Percentiles rank a stretch among this genome's conserved stretches.
These are phyloP conservation scores for Selene dorsalis DNA, from an alignment of 2,797 vertebrate species.

Conservation along the genomic window DNA sequence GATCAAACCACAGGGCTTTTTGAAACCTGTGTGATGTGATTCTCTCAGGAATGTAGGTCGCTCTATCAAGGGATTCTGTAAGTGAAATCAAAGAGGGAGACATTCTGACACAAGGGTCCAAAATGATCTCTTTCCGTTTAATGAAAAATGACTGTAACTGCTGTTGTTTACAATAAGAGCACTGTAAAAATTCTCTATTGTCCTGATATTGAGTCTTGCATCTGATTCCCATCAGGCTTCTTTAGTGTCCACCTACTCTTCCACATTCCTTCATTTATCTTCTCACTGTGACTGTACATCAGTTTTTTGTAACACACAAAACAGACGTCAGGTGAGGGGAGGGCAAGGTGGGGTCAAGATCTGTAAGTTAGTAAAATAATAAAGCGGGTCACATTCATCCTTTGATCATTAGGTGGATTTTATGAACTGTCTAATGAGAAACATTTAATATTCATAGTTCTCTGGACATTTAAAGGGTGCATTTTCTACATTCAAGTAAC, in stretches of 20 bases:
- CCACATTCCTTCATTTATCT: not conserved
- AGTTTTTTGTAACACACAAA: slow-evolving; percentile 8
- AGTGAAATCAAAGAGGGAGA: slow-evolving; percentile 44
- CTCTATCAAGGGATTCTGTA: slow-evolving; percentile 39
- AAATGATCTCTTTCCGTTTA: slow-evolving; percentile 23
- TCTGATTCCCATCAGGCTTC: slow-evolving; percentile 39
- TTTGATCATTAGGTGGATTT: not conserved
- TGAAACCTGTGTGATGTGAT: slow-evolving; percentile 40
- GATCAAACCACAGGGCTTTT: slow-evolving; percentile 33
- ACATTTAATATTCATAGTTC: slow-evolving; percentile 3
- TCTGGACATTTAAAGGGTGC: not conserved
- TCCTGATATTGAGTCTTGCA: slow-evolving; percentile 9
- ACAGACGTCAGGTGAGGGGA: not conserved
- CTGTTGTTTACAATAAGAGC: slow-evolving; percentile 34
- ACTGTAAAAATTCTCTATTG: slow-evolving; percentile 6
- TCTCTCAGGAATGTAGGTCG: slow-evolving; percentile 62
- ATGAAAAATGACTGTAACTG: slow-evolving; percentile 35
- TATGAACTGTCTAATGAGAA: not conserved
- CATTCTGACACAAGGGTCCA: slow-evolving; percentile 11
- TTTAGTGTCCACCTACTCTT: slow-evolving; percentile 16
- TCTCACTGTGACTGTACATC: not conserved
- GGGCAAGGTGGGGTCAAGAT: not conserved
- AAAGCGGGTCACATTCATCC: not conserved
- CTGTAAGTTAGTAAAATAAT: not conserved
- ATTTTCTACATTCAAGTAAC: not conserved